A percentile compares a stretch with the other conserved stretches of the same genome.
Evolutionary conservation across 2,888 invertebrate genomes (phyloP).

Genomic region (Hirtodrosophila cameraria): DNA sequence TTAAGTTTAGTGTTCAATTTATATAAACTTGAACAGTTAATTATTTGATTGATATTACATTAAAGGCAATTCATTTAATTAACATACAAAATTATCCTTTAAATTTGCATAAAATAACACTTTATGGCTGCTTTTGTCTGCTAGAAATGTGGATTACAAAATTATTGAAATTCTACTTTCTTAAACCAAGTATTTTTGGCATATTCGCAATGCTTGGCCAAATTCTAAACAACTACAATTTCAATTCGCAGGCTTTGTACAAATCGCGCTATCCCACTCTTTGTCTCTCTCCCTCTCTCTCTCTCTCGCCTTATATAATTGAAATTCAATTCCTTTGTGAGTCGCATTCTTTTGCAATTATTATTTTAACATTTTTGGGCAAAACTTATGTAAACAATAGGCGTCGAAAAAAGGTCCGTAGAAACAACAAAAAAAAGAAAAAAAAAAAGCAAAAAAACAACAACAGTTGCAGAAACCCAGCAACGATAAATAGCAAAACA

Average conservation of each 20-base stretch:
- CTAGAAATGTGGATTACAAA: not conserved
- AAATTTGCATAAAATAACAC: conserved; percentile 4
- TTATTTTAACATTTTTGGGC: conserved; percentile 29
- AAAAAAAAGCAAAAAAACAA: not conserved
- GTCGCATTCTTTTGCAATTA: conserved; percentile 20
- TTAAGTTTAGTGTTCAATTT: not conserved
- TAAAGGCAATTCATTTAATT: conserved; percentile 7
- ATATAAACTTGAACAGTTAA: too few relatives aligned
- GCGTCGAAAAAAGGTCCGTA: conserved; percentile 3
- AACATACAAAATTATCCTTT: not conserved
- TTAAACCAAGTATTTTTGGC: not conserved
- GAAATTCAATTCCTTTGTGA: conserved; percentile 25
- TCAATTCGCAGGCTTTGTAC: not conserved
- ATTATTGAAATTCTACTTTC: not conserved
- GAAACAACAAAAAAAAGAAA: too few relatives aligned
- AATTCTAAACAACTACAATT: conserved; percentile 1
- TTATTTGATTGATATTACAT: conserved; percentile 8
- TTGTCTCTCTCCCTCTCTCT: too few relatives aligned
- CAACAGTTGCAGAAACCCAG: conserved; percentile 9
- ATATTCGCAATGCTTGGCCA: not conserved
- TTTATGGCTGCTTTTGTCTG: not conserved
- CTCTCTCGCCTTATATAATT: conserved; percentile 22
- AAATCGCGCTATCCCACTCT: too few relatives aligned
- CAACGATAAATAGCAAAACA: conserved; percentile 37
- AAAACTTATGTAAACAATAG: conserved; percentile 27